Base-by-base conservation (phyloP, 1,140 invertebrate genomes). In the Mizuhopecten yessoensis region DNA sequence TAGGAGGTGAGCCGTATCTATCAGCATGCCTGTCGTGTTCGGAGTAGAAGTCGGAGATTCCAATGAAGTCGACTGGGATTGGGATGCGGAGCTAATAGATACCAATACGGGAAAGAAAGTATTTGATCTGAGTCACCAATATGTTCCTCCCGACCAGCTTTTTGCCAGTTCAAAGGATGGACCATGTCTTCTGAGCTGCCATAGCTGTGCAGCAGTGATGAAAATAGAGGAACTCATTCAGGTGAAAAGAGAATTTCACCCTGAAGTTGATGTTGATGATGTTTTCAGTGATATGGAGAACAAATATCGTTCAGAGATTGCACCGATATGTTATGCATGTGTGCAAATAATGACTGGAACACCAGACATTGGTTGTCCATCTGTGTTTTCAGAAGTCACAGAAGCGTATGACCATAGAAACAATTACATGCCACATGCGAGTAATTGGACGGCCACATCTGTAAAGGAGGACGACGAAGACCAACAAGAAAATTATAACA, bases 211-310 rank as follows among this genome's bases (percentile, higher is more conserved):
- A 29, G 17, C 57, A 17, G 57, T 75, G 23, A 75, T 75, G 57
- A n/a, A n/a, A 29, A n/a, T 75, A 75, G 57, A 75, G 57, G 23
- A 75, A 75, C 57, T 75, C n/a, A n/a, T 75, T 75, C 57, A 75
- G 23, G n/a, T 75, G n/a, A 75, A 75, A 75, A n/a, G 23, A 11
- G 57, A 75, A 17, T 75, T 29, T 29, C 29, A 75, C 29, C 57
- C 57, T n/a, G 23, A 17, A 75, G 5, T 75, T 23, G n/a, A 75
- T 17, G 57, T 75, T 1, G 1, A 29, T 75, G 57, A n/a, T 29
- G n/a, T 29, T 75, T 75, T 75, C 11, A n/a, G 11, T 13, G 11
- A 75, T 29, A 75, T 75, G 57, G n/a, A 29, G 17, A 75, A 29
- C 57, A 17, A 1, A 75, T 75, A 75, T 75, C 57, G 57, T 17